Conservation (phyloP, 2,888 invertebrate genomes). For the Drosophila mimica region DNA sequence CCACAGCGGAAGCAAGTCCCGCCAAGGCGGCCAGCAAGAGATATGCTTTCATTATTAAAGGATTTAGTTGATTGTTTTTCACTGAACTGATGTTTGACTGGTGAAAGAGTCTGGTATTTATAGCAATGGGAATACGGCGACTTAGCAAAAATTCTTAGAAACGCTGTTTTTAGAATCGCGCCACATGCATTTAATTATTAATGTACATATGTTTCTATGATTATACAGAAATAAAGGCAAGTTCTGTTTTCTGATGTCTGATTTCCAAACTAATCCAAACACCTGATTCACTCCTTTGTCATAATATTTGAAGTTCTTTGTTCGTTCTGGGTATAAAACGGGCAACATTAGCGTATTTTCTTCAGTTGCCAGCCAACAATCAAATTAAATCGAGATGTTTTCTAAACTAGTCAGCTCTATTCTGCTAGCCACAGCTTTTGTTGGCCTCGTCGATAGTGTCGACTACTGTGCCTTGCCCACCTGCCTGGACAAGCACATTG, state of each 20-base stretch:
- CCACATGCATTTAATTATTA: not conserved
- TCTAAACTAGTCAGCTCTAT: constrained; percentile 14
- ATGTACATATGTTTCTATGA: not conserved
- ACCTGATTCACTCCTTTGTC: constrained; percentile 15
- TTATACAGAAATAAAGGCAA: not conserved
- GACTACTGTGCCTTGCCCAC: constrained; percentile 64
- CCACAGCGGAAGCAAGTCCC: constrained; percentile 33
- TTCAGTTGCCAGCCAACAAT: constrained; percentile 14
- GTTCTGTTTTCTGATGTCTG: constrained; percentile 14
- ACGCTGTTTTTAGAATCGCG: not conserved
- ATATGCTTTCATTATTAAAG: constrained; percentile 19
- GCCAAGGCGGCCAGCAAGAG: constrained; percentile 6
- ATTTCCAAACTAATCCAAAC: constrained; percentile 12
- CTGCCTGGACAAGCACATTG: constrained; percentile 64
- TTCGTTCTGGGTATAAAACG: constrained; percentile 18
- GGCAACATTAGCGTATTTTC: not conserved
- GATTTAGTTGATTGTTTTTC: not conserved
- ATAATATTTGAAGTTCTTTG: not conserved
- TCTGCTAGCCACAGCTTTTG: constrained; percentile 15
- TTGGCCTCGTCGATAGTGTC: constrained; percentile 27
- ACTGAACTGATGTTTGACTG: constrained; percentile 16
- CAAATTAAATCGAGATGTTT: constrained; percentile 16
- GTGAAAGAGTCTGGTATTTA: constrained; percentile 10
- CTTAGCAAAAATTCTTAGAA: not conserved
- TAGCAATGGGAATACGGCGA: constrained; percentile 1